Evolutionary conservation across 2,888 invertebrate species (phyloP), one percentile per base, ranked within the genome.

Genomic region (Eudemis profundana): DNA sequence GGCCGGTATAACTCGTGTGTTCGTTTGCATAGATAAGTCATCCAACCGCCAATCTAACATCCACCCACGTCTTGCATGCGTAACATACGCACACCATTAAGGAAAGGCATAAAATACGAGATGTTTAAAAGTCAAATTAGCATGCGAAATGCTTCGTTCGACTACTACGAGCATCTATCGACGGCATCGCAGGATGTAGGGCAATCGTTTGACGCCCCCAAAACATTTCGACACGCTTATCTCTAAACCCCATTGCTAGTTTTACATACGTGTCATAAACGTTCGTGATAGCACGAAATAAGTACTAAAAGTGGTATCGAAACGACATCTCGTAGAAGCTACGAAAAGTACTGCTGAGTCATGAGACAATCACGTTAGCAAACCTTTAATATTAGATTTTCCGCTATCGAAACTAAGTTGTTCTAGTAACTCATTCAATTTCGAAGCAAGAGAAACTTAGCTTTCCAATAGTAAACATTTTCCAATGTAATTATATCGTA

Each of bases 11-110:
- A 44, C 57, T 17, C 33, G 46, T 19, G 51, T 64, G 51, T 64
- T 51, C 64, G 59, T 59, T 64, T 59, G 64, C 64, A 64, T 64
- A 64, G 51, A 59, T 64, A 64, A 64, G 59, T 59, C 64, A 64
- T 64, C 64, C 51, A 44, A 51, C 64, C 46, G 44, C 47, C 42
- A 50, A 51, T 64, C 64, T 57, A 17, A 14, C 19, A 49, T 64
- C 59, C 59, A 53, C 51, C 64, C 38, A 46, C 64, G 44, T 40
- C 10, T 21, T 14, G 49, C 15, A 61, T 21, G 42, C 33, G 42
- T 44, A 19, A 49, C 57, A 57, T 33, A 23, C 46, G 49, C 14
- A 50, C 27, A 4, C 1, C 29, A 42, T 42, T 60, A 53, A 40
- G 42, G 19, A 51, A 51, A 33, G 10, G n/a, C 29, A 33, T 29